A percentile compares a stretch with the other conserved stretches of the same genome.
Conservation (phyloP, 2,113 vertebrate species). For the Elephas maximus region DNA sequence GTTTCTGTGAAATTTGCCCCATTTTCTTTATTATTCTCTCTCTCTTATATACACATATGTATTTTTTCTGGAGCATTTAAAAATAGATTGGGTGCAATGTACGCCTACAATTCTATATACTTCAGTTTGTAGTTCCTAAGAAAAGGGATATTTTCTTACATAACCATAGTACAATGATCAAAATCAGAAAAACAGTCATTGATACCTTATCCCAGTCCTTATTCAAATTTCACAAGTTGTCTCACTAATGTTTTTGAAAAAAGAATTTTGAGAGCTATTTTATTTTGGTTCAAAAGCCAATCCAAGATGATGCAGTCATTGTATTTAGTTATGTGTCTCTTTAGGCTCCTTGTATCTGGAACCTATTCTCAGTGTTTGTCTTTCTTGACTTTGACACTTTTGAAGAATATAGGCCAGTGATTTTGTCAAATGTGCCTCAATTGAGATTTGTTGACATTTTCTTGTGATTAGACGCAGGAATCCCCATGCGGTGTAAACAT, state of each 20-base stretch:
- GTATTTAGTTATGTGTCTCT: not conserved
- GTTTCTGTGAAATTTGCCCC: not conserved
- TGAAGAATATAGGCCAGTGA: not conserved
- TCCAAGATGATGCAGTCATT: not conserved
- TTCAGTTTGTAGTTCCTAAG: not conserved
- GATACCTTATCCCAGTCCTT: not conserved
- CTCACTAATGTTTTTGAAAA: not conserved
- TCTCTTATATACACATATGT: not conserved
- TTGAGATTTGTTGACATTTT: not conserved
- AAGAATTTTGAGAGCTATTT: not conserved
- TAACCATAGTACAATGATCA: not conserved
- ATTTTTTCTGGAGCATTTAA: not conserved
- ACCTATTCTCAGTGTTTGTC: not conserved
- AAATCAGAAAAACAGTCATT: not conserved
- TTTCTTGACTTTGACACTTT: not conserved
- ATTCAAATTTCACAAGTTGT: not conserved
- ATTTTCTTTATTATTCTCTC: not conserved
- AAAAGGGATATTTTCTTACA: not conserved
- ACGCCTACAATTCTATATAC: not conserved
- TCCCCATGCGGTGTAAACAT: not conserved
- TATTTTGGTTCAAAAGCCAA: not conserved
- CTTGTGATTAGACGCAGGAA: not conserved
- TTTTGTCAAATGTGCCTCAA: not conserved
- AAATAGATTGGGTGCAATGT: not conserved
- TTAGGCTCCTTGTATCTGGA: not conserved